phyloP scores from a whole-genome alignment of 2,888 invertebrate species.

The Oscheius onirici region DNA sequence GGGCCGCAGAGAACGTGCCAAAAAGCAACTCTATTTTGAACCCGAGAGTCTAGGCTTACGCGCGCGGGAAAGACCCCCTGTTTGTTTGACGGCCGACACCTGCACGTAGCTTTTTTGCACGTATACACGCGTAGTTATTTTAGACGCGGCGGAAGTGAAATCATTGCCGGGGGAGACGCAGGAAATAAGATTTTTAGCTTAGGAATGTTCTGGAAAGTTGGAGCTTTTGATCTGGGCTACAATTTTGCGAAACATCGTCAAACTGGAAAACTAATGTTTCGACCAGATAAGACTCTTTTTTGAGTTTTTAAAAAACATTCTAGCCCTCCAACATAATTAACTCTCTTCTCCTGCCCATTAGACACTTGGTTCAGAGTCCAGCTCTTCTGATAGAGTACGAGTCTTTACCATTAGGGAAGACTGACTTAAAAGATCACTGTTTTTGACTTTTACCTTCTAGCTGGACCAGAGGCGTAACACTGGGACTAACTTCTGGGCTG shows the following conservation, averaged over 20 bases:
- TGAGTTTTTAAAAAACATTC: too few species aligned
- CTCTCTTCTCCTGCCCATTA: too few species aligned
- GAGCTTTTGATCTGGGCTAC: background rate
- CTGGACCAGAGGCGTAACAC: too few species aligned
- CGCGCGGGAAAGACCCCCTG: slow-evolving; percentile 37
- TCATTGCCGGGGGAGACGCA: too few species aligned
- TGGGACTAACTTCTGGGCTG: too few species aligned
- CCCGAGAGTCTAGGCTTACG: background rate
- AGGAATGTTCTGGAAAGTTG: background rate
- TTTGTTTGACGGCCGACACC: slow-evolving; percentile 39
- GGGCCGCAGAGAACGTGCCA: background rate
- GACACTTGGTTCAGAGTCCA: too few species aligned
- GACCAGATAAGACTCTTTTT: background rate
- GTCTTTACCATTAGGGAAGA: too few species aligned
- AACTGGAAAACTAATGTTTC: background rate
- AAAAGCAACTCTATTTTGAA: too few species aligned
- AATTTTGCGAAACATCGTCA: background rate
- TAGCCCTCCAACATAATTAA: too few species aligned
- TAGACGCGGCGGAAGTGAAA: background rate
- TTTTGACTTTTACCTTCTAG: too few species aligned
- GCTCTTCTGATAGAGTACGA: too few species aligned
- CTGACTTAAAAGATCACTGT: too few species aligned
- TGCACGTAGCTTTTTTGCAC: slow-evolving; percentile 49
- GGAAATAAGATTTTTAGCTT: background rate
- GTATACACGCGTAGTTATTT: slow-evolving; percentile 3